These are phyloP conservation scores for Apis dorsata DNA, from an alignment of 1,140 invertebrate species.

Conservation along the genomic window DNA sequence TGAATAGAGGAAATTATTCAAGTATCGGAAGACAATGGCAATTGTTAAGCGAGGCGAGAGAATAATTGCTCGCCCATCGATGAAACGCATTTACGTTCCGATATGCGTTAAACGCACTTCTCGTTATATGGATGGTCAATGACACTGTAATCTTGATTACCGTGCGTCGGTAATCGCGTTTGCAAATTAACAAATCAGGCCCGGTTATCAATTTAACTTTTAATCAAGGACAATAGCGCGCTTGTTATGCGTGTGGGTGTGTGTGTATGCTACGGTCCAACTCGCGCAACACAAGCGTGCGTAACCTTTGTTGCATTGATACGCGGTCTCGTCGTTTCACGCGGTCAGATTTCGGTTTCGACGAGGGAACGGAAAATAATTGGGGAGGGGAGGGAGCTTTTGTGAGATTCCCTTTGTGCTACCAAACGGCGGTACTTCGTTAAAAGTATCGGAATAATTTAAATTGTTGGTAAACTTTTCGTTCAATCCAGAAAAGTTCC, in stretches of 20 bases:
- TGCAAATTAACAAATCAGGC: constrained; percentile 37
- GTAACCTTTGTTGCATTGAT: constrained; percentile 1
- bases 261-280: too few species aligned
- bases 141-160: constrained; percentile 3
- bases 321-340: neutral
- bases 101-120: constrained; percentile 1
- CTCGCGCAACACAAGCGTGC: neutral
- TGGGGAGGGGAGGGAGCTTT: too few species aligned
- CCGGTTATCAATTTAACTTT: constrained; percentile 39
- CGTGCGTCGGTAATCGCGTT: constrained; percentile 3
- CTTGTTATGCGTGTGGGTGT: too few species aligned
- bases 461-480: too few species aligned
- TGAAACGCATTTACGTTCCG: constrained; percentile 11
- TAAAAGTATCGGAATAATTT: neutral
- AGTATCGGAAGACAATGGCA: neutral
- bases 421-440: neutral
- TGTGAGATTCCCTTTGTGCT: too few species aligned
- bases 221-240: constrained; percentile 39
- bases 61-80: constrained; percentile 9
- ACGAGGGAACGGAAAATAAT: neutral
- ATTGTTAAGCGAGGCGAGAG: neutral
- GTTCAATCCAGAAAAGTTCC: too few species aligned
- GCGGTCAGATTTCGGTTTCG: neutral
- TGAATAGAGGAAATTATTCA: neutral
- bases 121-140: neutral